These are phyloP conservation scores for Sycophila sp. DNA, from an alignment of 1,140 invertebrate species.

Conservation along the genomic window DNA sequence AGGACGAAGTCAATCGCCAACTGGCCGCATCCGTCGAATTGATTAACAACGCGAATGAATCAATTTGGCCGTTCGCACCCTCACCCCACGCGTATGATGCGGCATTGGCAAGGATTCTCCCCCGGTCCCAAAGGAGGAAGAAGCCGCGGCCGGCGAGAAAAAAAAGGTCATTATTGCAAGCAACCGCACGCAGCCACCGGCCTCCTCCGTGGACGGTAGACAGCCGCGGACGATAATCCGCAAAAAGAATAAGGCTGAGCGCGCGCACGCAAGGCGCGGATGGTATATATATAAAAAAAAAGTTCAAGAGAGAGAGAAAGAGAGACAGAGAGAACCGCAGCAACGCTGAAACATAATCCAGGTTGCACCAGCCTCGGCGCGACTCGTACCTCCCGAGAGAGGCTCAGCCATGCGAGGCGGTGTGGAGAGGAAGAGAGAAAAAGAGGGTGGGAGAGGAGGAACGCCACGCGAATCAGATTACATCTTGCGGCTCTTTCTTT, in stretches of 20 bases:
- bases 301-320: slow-evolving; percentile 3
- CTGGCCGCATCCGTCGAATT: too few relatives aligned
- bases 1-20: too few relatives aligned
- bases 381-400: slow-evolving; percentile 22
- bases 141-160: neutral
- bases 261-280: neutral
- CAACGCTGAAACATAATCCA: slow-evolving; percentile 61
- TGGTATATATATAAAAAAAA: too few relatives aligned
- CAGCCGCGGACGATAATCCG: neutral
- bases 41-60: too few relatives aligned
- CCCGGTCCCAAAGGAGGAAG: too few relatives aligned
- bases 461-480: slow-evolving; percentile 61
- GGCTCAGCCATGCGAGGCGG: slow-evolving; percentile 54
- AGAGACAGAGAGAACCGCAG: slow-evolving; percentile 54
- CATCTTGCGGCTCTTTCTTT: slow-evolving; percentile 51
- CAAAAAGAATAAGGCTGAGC: slow-evolving; percentile 2
- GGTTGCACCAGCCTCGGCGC: slow-evolving; percentile 54
- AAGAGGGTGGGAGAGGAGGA: neutral
- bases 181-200: neutral
- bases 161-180: slow-evolving; percentile 1
- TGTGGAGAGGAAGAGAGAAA: neutral
- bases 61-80: too few relatives aligned
- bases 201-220: neutral
- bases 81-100: too few relatives aligned
- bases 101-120: neutral